Conservation (phyloP, 92 coral and sea anemone species). For the Palythoa heliodiscus region DNA sequence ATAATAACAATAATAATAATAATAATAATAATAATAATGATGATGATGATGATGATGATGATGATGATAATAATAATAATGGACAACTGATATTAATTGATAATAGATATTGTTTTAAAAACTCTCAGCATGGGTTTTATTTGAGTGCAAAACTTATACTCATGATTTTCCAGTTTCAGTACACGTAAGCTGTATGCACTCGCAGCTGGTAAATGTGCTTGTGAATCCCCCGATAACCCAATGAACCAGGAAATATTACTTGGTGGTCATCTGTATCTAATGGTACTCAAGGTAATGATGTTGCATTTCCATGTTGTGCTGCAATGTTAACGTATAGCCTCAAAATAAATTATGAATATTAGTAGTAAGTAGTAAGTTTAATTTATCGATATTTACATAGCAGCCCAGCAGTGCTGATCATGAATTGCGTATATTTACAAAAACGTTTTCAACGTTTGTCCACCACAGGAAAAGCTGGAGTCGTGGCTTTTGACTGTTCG, state of each 20-base stretch:
- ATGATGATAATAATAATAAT: too few species aligned
- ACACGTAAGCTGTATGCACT: constrained; percentile 89
- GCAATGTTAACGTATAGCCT: neutral
- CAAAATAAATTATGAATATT: neutral
- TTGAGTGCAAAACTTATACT: too few species aligned
- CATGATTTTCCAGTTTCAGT: constrained; percentile 70
- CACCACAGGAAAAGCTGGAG: constrained; percentile 79
- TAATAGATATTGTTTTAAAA: too few species aligned
- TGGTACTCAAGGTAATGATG: constrained; percentile 80
- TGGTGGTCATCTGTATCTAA: constrained; percentile 93
- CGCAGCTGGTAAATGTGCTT: constrained; percentile 85
- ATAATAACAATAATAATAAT: too few species aligned
- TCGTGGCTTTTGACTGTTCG: constrained; percentile 71
- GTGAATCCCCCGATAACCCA: constrained; percentile 94
- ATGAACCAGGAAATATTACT: constrained; percentile 96
- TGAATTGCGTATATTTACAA: too few species aligned
- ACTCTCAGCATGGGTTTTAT: too few species aligned
- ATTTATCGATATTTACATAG: too few species aligned
- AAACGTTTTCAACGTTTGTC: neutral
- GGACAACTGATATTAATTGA: too few species aligned
- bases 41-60: too few species aligned
- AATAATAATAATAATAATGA: too few species aligned
- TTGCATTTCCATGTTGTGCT: neutral
- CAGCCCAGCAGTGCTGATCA: too few species aligned
- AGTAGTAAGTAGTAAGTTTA: neutral